phyloP scores from a whole-genome alignment of 2,888 invertebrate genomes.

The Calliphora vomitoria region DNA sequence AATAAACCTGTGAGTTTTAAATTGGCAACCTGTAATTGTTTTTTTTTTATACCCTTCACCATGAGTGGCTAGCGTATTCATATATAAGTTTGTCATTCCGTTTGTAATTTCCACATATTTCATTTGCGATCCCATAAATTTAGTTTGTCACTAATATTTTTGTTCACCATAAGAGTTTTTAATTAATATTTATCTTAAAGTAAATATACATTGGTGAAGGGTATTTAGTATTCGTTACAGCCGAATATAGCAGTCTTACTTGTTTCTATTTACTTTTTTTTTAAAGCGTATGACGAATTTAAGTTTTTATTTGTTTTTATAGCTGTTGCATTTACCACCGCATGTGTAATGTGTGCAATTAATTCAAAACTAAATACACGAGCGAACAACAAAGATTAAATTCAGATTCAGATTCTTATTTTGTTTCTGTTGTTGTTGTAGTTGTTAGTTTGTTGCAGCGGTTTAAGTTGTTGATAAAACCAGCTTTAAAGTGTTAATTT shows the following conservation, averaged over 20 bases:
- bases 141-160: too few species aligned
- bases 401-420: slow-evolving; percentile 19
- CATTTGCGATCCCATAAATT: too few species aligned
- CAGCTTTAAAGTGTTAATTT: slow-evolving; percentile 69
- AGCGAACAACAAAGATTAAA: slow-evolving; percentile 58
- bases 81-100: too few species aligned
- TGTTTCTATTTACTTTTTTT: too few species aligned
- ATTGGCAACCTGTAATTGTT: slow-evolving; percentile 32
- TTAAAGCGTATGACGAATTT: too few species aligned
- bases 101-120: too few species aligned
- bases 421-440: neutral
- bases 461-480: slow-evolving; percentile 55
- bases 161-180: too few species aligned
- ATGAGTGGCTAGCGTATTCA: too few species aligned
- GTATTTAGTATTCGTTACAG: too few species aligned
- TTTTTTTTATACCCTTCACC: neutral
- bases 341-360: slow-evolving; percentile 66
- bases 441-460: slow-evolving; percentile 35
- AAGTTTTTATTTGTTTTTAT: slow-evolving; percentile 13
- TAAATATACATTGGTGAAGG: too few species aligned
- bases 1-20: slow-evolving; percentile 4
- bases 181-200: too few species aligned
- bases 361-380: slow-evolving; percentile 65
- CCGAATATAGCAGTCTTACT: too few species aligned
- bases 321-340: slow-evolving; percentile 27